These are phyloP conservation scores for Lithophane semibrunnea DNA, from an alignment of 2,888 invertebrate genomes.

Conservation along the genomic window DNA sequence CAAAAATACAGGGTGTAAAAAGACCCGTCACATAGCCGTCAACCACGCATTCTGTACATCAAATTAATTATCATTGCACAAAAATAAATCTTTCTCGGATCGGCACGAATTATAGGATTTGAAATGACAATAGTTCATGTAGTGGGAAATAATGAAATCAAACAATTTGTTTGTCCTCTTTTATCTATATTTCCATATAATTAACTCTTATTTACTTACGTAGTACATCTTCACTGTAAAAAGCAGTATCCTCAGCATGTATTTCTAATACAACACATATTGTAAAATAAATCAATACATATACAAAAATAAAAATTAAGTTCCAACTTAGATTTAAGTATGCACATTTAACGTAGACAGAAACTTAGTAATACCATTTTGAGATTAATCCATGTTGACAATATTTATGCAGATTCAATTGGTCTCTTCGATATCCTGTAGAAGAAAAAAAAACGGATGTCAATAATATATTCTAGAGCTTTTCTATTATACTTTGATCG, in stretches of 20 bases:
- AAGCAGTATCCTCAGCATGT: conserved; percentile 56
- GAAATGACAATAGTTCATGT: not conserved
- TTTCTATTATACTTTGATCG: not conserved
- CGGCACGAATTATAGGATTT: too few species aligned
- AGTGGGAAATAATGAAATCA: conserved; percentile 31
- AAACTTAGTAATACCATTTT: conserved; percentile 55
- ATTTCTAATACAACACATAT: conserved; percentile 67
- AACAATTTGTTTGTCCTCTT: conserved; percentile 24
- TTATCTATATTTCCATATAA: conserved; percentile 58
- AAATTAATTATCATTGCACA: too few species aligned
- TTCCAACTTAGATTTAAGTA: conserved; percentile 53
- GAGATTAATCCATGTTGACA: conserved; percentile 48
- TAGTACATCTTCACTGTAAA: conserved; percentile 57
- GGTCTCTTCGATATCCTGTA: conserved; percentile 82
- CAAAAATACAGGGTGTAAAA: too few species aligned
- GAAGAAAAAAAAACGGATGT: conserved; percentile 53
- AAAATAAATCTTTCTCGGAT: not conserved
- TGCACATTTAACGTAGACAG: conserved; percentile 50
- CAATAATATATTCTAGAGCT: not conserved
- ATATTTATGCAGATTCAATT: conserved; percentile 67
- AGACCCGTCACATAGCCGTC: too few species aligned
- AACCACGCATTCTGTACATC: too few species aligned
- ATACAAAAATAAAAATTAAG: conserved; percentile 62
- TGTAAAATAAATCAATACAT: conserved; percentile 58
- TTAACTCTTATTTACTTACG: conserved; percentile 58